Evolutionary conservation across 2,113 vertebrate species (phyloP).

Genomic region (Phyllostomus hastatus): DNA sequence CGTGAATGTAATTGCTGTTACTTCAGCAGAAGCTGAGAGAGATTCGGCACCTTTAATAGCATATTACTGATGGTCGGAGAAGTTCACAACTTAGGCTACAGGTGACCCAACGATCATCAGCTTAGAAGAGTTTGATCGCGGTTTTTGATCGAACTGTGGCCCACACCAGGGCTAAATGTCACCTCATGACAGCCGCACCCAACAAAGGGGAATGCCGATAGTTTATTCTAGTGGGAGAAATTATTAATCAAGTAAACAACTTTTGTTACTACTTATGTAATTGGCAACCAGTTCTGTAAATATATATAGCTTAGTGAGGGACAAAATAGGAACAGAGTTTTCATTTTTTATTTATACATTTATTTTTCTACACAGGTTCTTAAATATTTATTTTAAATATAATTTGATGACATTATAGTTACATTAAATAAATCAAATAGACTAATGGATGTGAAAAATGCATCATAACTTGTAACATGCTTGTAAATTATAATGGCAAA

Average conservation of each 20-base stretch:
- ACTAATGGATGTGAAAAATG: slow-evolving; percentile 44
- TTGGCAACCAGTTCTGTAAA: neutral
- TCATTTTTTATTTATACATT: slow-evolving; percentile 23
- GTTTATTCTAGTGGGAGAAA: neutral
- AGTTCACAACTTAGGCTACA: neutral
- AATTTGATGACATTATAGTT: slow-evolving; percentile 8
- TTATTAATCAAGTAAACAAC: neutral
- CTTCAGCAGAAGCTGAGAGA: neutral
- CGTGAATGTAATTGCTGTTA: neutral
- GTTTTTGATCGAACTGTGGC: neutral
- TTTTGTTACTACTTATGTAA: neutral
- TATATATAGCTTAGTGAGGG: neutral
- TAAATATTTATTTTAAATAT: slow-evolving; percentile 43
- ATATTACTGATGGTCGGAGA: neutral
- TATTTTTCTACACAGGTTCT: neutral
- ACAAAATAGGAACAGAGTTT: slow-evolving; percentile 10
- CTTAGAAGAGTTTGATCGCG: neutral
- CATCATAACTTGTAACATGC: slow-evolving; percentile 29
- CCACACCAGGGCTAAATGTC: neutral
- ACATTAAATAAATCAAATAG: slow-evolving; percentile 39
- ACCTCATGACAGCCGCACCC: neutral
- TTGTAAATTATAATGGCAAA: slow-evolving; percentile 43
- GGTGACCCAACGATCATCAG: neutral
- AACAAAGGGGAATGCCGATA: neutral
- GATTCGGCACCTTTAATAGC: neutral